Evolutionary conservation across 2,113 vertebrate species (phyloP).

Genomic region (Camelus dromedarius): DNA sequence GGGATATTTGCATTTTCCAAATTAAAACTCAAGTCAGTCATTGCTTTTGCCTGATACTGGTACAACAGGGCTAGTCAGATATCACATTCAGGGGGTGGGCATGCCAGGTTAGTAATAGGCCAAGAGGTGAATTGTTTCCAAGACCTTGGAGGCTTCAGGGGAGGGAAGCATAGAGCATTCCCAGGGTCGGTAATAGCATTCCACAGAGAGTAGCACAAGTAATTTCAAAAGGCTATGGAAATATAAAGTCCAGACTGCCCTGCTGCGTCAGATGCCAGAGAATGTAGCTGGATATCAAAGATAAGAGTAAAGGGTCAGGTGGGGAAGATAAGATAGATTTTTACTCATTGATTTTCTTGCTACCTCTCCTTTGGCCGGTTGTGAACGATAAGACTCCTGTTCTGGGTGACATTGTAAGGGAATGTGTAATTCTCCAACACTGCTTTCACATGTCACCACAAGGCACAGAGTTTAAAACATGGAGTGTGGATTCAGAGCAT

Average conservation of each 20-base stretch:
- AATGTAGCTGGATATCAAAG: neutral
- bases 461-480: neutral
- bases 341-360: neutral
- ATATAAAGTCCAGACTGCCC: neutral
- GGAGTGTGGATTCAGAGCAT: neutral
- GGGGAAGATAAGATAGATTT: slow-evolving; percentile 22
- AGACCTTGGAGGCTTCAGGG: neutral
- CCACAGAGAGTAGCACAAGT: neutral
- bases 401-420: neutral
- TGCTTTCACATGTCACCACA: neutral
- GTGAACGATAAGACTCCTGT: neutral
- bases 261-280: neutral
- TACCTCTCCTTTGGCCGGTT: neutral
- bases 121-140: neutral
- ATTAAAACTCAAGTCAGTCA: slow-evolving; percentile 50
- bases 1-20: slow-evolving; percentile 57
- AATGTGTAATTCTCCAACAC: neutral
- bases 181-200: neutral
- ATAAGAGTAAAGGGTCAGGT: neutral
- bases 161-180: neutral
- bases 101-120: neutral
- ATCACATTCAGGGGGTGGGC: neutral
- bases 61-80: neutral
- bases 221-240: neutral
- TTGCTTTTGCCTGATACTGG: slow-evolving; percentile 10